Conservation (phyloP, 2,113 vertebrate species). For the Rhombomys opimus region DNA sequence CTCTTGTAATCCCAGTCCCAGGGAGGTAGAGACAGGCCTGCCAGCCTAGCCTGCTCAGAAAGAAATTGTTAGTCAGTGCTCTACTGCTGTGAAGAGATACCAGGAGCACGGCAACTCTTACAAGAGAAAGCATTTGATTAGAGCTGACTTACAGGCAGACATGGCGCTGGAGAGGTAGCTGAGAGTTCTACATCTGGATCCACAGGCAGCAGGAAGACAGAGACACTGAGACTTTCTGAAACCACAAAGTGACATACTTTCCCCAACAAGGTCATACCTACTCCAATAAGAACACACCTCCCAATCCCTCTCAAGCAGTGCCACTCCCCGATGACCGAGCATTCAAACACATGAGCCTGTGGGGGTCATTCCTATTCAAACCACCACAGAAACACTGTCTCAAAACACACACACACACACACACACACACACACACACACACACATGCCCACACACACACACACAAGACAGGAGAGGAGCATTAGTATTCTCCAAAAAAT, state of each 20-base stretch:
- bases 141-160: not conserved
- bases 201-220: not conserved
- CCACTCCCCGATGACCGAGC: not conserved
- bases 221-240: not conserved
- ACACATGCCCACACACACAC: not conserved
- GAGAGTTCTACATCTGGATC: not conserved
- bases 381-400: not conserved
- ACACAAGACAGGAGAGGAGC: not conserved
- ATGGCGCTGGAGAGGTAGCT: not conserved
- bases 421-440: not conserved
- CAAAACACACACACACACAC: not conserved
- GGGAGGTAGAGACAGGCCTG: not conserved
- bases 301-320: not conserved
- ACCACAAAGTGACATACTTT: not conserved
- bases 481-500: not conserved
- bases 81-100: not conserved
- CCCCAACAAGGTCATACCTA: not conserved
- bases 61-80: not conserved
- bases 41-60: not conserved
- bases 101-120: not conserved
- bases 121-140: not conserved
- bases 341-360: not conserved
- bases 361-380: not conserved
- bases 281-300: not conserved
- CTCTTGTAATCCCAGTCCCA: not conserved